Base-by-base conservation (phyloP, 2,888 invertebrate species). In the Mechanitis messenoides region DNA sequence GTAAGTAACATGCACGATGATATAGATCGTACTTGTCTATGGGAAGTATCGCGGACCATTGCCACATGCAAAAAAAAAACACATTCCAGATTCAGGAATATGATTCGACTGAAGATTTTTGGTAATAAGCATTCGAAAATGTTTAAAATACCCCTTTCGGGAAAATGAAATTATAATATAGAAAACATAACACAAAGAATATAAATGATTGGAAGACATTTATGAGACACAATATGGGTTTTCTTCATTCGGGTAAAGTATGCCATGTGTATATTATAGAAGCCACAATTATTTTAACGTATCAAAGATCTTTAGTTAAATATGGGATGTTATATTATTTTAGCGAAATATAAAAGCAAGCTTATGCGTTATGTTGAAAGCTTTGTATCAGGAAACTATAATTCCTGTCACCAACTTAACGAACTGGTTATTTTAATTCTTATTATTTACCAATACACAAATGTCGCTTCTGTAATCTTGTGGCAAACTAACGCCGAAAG, bases 1-100 rank as follows among this genome's bases (percentile, higher is more conserved):
- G 77, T 79, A 77, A 72, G 77, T 79, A 77, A 72, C 87, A 86
- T 86, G 87, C 87, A 75, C 74, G 73, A 70, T 69, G 73, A 82
- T 85, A 81, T 80, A 72, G 79, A 80, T 72, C 60, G 64, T 72
- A 80, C 76, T 80, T 69, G 77, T 80, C 78, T 79, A 79, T 80
- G 79, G 72, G 62, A 57, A 56, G 59, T 62, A 64, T 61, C 61
- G 68, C 67, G 63, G 65, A 65, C 56, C 59, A 62, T 64, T 68
- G 65, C 65, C 61, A 69, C 72, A 74, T 73, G 73, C 74, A 74
- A 68, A 70, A 69, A 20, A 20, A 71, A 70, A 65, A 65, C 69
- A 70, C 69, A 68, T 67, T 67, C 69, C 66, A 70, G 68, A 60
- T 70, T 72, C 68, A 68, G 31, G 50, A 42, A 69, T 73, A 74